These are phyloP conservation scores for Buphagus erythrorhynchus DNA, from an alignment of 2,797 vertebrate genomes.

Conservation along the genomic window DNA sequence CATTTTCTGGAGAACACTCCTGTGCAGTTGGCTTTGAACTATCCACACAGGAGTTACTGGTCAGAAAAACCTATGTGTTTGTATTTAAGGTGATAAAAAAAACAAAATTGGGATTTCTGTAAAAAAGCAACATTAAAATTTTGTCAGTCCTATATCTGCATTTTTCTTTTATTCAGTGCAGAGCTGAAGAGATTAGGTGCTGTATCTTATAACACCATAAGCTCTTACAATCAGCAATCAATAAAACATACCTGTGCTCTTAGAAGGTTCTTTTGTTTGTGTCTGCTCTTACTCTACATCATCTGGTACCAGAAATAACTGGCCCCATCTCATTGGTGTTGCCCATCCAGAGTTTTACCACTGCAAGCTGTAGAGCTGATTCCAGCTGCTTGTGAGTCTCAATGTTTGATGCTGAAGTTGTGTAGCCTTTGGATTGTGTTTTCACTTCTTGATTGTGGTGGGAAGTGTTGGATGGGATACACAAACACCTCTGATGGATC, in stretches of 20 bases:
- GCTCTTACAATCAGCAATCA: neutral
- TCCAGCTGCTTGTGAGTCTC: neutral
- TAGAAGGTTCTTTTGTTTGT: neutral
- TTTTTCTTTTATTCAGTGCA: neutral
- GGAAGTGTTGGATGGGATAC: neutral
- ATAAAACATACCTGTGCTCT: neutral
- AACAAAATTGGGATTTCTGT: neutral
- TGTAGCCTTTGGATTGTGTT: neutral
- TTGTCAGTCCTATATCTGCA: neutral
- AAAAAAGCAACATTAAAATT: neutral
- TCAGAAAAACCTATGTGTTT: neutral
- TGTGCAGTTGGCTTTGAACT: neutral
- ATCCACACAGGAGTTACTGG: neutral
- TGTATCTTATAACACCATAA: neutral
- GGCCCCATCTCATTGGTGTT: accelerated
- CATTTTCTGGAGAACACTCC: neutral
- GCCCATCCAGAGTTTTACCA: neutral
- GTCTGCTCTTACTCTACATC: neutral
- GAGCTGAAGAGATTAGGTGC: neutral
- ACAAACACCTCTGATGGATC: neutral
- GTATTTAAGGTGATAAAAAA: neutral
- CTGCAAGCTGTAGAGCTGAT: neutral
- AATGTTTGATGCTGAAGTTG: neutral
- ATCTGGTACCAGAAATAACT: neutral
- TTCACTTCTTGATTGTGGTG: neutral